These are phyloP conservation scores for Bombus waltoni DNA, from an alignment of 1,140 invertebrate species.

Conservation along the genomic window DNA sequence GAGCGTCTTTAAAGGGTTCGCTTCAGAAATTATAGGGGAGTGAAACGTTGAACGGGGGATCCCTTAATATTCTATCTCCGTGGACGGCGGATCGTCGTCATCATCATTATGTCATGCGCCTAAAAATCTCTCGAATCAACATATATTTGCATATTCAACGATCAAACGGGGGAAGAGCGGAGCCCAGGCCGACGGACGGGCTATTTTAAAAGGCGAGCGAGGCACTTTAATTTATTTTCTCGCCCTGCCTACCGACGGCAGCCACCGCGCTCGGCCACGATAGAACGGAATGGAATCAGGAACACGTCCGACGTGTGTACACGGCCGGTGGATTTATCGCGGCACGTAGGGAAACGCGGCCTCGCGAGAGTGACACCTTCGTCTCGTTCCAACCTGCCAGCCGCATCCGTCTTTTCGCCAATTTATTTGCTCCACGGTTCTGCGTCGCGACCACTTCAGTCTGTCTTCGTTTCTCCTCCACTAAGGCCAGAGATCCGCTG, in stretches of 20 bases:
- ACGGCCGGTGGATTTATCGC: conserved; percentile 54
- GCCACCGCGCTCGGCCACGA: not conserved
- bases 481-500: not conserved
- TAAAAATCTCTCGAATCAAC: conserved; percentile 65
- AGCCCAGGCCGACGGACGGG: not conserved
- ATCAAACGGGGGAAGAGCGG: not conserved
- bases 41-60: not conserved
- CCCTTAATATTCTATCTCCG: conserved; percentile 69
- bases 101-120: conserved; percentile 68
- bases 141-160: conserved; percentile 65
- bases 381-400: conserved; percentile 61
- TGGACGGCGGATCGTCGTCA: conserved; percentile 41
- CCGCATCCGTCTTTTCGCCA: conserved; percentile 64
- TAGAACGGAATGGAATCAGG: conserved; percentile 62
- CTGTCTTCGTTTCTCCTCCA: not conserved
- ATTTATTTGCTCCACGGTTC: conserved; percentile 58
- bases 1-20: conserved; percentile 49
- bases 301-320: conserved; percentile 57
- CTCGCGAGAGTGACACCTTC: conserved; percentile 58
- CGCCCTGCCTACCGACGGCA: conserved; percentile 39
- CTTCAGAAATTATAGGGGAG: conserved; percentile 57
- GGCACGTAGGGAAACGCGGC: conserved; percentile 50
- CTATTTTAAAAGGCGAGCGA: conserved; percentile 58
- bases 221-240: conserved; percentile 67
- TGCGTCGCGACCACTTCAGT: not conserved